Percentiles rank a stretch among this genome's conserved stretches.
Evolutionary conservation across 2,888 invertebrate species (phyloP).

Genomic region (Steinernema hermaphroditum): DNA sequence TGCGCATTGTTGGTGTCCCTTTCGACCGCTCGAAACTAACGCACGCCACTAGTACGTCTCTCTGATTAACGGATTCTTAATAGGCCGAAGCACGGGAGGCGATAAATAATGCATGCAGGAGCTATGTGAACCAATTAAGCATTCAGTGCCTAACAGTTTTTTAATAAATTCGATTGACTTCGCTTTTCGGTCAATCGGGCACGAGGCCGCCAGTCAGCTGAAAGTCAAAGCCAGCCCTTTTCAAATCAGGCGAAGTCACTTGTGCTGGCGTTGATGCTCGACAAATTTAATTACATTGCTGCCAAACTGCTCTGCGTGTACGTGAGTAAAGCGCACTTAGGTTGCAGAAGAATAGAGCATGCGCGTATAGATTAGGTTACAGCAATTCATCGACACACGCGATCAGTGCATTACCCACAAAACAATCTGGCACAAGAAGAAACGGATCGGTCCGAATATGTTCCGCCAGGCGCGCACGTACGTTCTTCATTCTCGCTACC

Average conservation of each 20-base stretch:
- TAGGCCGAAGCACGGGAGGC: background rate
- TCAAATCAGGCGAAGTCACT: background rate
- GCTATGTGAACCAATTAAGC: too few relatives aligned
- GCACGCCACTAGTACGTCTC: background rate
- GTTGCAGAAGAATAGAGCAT: too few relatives aligned
- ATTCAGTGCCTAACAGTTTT: too few relatives aligned
- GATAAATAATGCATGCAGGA: background rate
- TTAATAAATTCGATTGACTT: too few relatives aligned
- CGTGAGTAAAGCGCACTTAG: too few relatives aligned
- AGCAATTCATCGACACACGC: background rate
- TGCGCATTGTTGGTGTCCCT: background rate
- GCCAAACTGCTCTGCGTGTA: background rate
- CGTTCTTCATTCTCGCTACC: constrained; percentile 25
- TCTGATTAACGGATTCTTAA: background rate
- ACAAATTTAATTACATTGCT: constrained; percentile 1
- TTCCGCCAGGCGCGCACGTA: background rate
- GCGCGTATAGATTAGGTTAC: too few relatives aligned
- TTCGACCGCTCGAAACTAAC: background rate
- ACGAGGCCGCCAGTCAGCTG: too few relatives aligned
- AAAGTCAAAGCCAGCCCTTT: too few relatives aligned
- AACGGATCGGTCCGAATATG: constrained; percentile 13
- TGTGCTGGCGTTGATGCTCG: background rate
- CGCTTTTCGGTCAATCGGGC: too few relatives aligned
- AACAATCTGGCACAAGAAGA: background rate
- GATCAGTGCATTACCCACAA: background rate